Base-by-base conservation (phyloP, 2,888 invertebrate genomes). In the Mamestra brassicae region DNA sequence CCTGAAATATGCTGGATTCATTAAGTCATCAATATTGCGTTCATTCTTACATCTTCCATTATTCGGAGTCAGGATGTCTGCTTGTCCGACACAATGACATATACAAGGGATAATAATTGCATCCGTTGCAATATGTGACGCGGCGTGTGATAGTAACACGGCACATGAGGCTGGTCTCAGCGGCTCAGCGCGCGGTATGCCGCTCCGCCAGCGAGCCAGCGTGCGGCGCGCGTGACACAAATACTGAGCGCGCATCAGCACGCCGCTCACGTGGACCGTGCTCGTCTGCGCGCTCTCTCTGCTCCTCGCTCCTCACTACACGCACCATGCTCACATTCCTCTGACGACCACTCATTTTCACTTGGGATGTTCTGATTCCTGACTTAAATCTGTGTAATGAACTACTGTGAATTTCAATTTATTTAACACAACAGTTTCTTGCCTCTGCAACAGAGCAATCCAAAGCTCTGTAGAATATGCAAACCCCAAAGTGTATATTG, bases 241-340 rank as follows among this genome's bases (percentile, higher is more conserved):
- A 83, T 86, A 87, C 86, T 74, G 84, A 86, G 83, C 71, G 54
- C 76, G 34, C 74, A 80, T 85, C 78, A 71, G 66, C 68, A 87
- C 60, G 57, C 87, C 38, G 60, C 75, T 85, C 85, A 87, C 83
- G 85, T 80, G 72, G 67, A 15, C 47, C 54, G 61, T 60, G 55
- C 58, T 74, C 63, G 71, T 69, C 75, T 76, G 73, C 63, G 42
- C 60, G 47, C 62, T 83, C 75, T 68, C 38, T 42, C 74, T 15
- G 17, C 13, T 38, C 17, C 36, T 7, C 26, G 34, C 50, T 17
- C 4, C 42, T 42, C 26, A 38, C 47, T 15, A 60, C 67, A 13
- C 45, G 42, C 63, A 45, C 47, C 62, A 34, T 7, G n/a, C 42
- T 47, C 42, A 38, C 66, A 57, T 66, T 58, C 47, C 52, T 26